Percentiles rank a stretch among this genome's conserved stretches.
Evolutionary conservation across 2,113 vertebrate species (phyloP).

Genomic region (Myiopsitta monachus): DNA sequence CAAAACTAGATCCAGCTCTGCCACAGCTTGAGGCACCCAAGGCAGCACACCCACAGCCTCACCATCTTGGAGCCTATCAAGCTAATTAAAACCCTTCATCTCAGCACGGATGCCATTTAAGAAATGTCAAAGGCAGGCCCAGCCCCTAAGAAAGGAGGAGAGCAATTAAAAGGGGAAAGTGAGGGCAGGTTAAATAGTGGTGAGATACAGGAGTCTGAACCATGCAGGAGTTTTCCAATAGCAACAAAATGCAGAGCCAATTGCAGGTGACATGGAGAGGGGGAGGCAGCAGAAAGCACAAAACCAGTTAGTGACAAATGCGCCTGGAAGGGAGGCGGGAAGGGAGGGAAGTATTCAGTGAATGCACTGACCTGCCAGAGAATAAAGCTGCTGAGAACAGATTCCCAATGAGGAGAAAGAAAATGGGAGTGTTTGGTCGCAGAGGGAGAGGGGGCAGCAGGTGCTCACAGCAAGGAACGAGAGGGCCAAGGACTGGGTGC

Average conservation of each 20-base stretch:
- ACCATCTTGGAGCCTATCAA: background rate
- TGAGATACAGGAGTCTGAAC: background rate
- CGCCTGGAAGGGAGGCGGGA: background rate
- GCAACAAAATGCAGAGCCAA: background rate
- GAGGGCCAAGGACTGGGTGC: rapidly evolving
- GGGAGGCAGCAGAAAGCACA: background rate
- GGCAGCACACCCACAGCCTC: background rate
- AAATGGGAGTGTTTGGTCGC: background rate
- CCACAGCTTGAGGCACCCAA: background rate
- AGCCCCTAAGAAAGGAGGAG: background rate
- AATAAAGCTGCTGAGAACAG: background rate
- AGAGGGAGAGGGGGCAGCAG: rapidly evolving
- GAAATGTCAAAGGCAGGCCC: background rate
- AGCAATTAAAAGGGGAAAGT: background rate
- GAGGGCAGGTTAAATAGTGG: background rate
- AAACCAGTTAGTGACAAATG: background rate
- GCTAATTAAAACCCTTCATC: background rate
- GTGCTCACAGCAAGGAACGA: rapidly evolving
- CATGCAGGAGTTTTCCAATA: background rate
- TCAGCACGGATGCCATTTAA: background rate
- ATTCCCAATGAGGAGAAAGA: background rate
- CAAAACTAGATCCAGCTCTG: background rate
- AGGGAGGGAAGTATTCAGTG: background rate
- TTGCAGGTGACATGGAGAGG: background rate
- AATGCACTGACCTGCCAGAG: background rate